Percentiles rank a stretch among this genome's conserved stretches.
Evolutionary conservation across 2,888 invertebrate species (phyloP).

Genomic region (Trissolcus japonicus): DNA sequence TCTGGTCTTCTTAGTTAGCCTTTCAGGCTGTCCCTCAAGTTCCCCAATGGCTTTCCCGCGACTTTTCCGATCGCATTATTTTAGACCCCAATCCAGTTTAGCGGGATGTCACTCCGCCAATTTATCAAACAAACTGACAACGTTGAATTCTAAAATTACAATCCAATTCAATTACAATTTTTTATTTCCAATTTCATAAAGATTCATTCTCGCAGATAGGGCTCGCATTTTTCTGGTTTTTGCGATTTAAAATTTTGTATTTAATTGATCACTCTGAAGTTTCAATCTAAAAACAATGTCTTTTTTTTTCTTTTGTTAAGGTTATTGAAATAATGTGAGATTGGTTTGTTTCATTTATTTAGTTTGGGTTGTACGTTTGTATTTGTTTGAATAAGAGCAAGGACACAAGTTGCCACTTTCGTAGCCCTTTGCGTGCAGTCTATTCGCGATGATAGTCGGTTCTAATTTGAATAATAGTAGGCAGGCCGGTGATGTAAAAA

Average conservation of each 20-base stretch:
- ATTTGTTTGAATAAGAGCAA: slow-evolving; percentile 18
- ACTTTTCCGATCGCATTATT: slow-evolving; percentile 16
- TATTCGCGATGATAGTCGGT: slow-evolving; percentile 44
- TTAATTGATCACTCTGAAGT: too few species aligned
- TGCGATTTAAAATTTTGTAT: too few species aligned
- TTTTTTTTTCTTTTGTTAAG: too few species aligned
- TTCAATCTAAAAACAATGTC: too few species aligned
- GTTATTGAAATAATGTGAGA: too few species aligned
- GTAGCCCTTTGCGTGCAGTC: slow-evolving; percentile 44
- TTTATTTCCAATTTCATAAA: too few species aligned
- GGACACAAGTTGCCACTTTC: slow-evolving; percentile 29
- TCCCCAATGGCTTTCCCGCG: slow-evolving; percentile 27
- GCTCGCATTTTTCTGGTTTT: too few species aligned
- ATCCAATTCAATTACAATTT: neutral
- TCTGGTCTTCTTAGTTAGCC: slow-evolving; percentile 43
- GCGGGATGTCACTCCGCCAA: too few species aligned
- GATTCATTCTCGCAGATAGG: too few species aligned
- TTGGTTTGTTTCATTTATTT: too few species aligned
- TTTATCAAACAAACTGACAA: too few species aligned
- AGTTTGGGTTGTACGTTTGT: neutral
- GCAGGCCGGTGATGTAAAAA: slow-evolving; percentile 38
- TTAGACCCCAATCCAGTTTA: too few species aligned
- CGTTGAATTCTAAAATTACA: neutral
- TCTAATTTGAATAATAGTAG: slow-evolving; percentile 56
- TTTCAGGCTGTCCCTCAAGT: slow-evolving; percentile 32